A percentile compares a stretch with the other conserved stretches of the same genome.
These are phyloP conservation scores for Saguinus oedipus DNA, from an alignment of 2,797 vertebrate species.

Conservation along the genomic window DNA sequence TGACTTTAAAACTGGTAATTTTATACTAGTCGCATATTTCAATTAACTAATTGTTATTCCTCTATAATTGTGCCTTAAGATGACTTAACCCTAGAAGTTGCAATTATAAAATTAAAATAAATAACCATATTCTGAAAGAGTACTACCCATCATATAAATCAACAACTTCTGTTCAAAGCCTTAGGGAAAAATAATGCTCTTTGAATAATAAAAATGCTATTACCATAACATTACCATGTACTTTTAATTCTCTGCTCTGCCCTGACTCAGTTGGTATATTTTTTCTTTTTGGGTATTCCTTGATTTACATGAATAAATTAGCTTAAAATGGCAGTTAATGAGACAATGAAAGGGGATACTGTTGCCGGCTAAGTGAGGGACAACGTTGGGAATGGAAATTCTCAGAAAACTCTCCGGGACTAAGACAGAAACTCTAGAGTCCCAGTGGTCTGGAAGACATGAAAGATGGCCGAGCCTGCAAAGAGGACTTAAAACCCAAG, in stretches of 20 bases:
- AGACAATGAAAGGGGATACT: not conserved
- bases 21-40: constrained; percentile 66
- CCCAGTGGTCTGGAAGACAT: not conserved
- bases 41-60: constrained; percentile 75
- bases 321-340: not conserved
- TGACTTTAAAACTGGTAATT: constrained; percentile 72
- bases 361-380: not conserved
- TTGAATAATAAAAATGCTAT: constrained; percentile 51
- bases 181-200: constrained; percentile 11
- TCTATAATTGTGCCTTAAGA: constrained; percentile 65
- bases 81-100: constrained; percentile 65
- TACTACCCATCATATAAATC: constrained; percentile 24
- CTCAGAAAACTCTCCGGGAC: constrained; percentile 2
- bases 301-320: constrained; percentile 40
- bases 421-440: not conserved
- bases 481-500: not conserved
- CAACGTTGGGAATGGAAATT: not conserved
- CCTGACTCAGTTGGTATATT: not conserved
- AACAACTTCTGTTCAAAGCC: constrained; percentile 54
- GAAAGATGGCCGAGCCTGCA: not conserved
- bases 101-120: constrained; percentile 70
- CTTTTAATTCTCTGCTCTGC: not conserved
- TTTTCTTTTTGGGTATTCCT: not conserved
- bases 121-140: constrained; percentile 32
- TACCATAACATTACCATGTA: constrained; percentile 42